Conservation (phyloP, 2,797 vertebrate species). For the Rhinogobio ventralis region DNA sequence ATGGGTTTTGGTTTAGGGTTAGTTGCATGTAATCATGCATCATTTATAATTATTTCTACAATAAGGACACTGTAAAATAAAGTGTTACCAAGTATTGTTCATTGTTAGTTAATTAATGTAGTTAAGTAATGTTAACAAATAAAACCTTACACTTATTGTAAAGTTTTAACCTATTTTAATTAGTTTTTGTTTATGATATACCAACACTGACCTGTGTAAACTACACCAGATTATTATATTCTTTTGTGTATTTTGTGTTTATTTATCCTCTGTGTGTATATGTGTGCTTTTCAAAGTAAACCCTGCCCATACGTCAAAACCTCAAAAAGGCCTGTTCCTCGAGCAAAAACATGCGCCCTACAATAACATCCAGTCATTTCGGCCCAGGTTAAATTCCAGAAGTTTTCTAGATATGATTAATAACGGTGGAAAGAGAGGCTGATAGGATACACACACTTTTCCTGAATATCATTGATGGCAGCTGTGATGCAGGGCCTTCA, state of each 20-base stretch:
- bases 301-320: conserved; percentile 23
- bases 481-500: conserved; percentile 32
- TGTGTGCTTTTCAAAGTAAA: not conserved
- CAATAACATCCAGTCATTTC: conserved; percentile 59
- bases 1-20: too few species aligned
- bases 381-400: conserved; percentile 54
- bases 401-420: conserved; percentile 65
- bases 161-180: too few species aligned
- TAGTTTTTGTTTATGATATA: not conserved
- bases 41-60: too few species aligned
- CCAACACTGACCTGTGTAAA: not conserved
- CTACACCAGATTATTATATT: not conserved
- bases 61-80: too few species aligned
- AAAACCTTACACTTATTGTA: too few species aligned
- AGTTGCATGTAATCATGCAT: too few species aligned
- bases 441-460: conserved; percentile 58
- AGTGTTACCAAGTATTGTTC: too few species aligned
- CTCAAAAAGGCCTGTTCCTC: not conserved
- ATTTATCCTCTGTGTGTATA: not conserved
- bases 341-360: conserved; percentile 24
- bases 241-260: too few species aligned
- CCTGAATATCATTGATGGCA: conserved; percentile 49
- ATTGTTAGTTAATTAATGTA: too few species aligned
- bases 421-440: conserved; percentile 34
- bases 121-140: too few species aligned